phyloP scores from a whole-genome alignment of 1,140 invertebrate species.

The Drosophila tsacasi region DNA sequence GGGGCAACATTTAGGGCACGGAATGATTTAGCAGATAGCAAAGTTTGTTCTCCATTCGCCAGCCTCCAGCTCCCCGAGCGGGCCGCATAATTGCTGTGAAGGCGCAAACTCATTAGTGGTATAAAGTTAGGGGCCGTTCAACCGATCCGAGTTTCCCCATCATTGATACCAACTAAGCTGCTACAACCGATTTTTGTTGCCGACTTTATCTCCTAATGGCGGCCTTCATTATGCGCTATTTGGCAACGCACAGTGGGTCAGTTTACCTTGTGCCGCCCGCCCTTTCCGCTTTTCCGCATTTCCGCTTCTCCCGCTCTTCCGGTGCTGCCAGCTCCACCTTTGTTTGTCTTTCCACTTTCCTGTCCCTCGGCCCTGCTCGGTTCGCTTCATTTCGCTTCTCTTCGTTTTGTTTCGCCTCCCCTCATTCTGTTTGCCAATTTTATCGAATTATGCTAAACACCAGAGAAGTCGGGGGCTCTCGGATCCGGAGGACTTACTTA shows the following conservation, averaged over 20 bases:
- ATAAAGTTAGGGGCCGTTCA: constrained; percentile 54
- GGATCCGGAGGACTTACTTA: constrained; percentile 39
- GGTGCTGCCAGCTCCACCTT: constrained; percentile 22
- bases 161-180: constrained; percentile 56
- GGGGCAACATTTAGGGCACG: constrained; percentile 36
- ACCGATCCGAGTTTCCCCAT: constrained; percentile 23
- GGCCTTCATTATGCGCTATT: constrained; percentile 75
- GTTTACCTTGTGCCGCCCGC: constrained; percentile 24
- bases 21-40: constrained; percentile 72
- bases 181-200: constrained; percentile 71
- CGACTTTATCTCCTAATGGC: constrained; percentile 76
- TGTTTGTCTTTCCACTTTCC: constrained; percentile 58
- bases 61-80: constrained; percentile 23
- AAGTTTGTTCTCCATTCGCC: constrained; percentile 47
- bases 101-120: constrained; percentile 76
- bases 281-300: not conserved
- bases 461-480: constrained; percentile 10
- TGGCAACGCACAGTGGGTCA: constrained; percentile 49
- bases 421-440: constrained; percentile 66
- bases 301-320: constrained; percentile 2
- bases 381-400: constrained; percentile 14
- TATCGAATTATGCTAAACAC: constrained; percentile 80
- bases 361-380: constrained; percentile 20
- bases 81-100: constrained; percentile 72
- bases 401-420: constrained; percentile 6